Conservation (phyloP, 2,113 vertebrate species). For the Natator depressus region DNA sequence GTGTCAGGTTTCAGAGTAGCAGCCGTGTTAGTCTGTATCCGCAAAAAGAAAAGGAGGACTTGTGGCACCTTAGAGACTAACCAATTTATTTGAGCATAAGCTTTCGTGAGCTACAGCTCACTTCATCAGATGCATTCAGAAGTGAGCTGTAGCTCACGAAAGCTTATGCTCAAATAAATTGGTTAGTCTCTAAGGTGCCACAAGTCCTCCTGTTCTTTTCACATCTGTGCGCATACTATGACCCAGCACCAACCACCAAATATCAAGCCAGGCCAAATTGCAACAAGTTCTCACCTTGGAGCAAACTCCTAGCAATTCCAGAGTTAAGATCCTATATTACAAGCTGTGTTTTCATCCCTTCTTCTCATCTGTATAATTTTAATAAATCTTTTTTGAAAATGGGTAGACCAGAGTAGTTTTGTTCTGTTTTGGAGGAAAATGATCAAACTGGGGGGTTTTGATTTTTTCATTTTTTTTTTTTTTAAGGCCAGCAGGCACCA, state of each 20-base stretch:
- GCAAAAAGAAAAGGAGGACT: too few species aligned
- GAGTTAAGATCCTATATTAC: not conserved
- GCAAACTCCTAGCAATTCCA: not conserved
- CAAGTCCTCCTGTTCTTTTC: too few species aligned
- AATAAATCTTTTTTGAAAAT: not conserved
- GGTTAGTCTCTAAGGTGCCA: too few species aligned
- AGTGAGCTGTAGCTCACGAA: too few species aligned
- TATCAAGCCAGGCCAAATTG: fast-evolving
- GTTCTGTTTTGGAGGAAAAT: not conserved
- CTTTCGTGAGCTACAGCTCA: too few species aligned
- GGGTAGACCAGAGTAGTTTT: not conserved
- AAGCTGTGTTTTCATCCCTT: not conserved
- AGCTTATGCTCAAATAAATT: too few species aligned
- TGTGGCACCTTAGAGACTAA: too few species aligned
- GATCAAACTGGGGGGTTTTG: not conserved
- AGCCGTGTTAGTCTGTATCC: too few species aligned
- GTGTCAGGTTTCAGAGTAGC: too few species aligned
- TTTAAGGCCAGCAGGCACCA: not conserved
- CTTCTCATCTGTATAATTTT: not conserved
- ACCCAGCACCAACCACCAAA: not conserved
- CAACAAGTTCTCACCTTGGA: not conserved
- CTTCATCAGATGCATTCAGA: too few species aligned
- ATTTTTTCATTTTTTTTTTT: not conserved
- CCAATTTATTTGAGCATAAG: too few species aligned
- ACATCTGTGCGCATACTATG: not conserved